These are phyloP conservation scores for Antitype chi DNA, from an alignment of 2,888 invertebrate genomes.

Conservation along the genomic window DNA sequence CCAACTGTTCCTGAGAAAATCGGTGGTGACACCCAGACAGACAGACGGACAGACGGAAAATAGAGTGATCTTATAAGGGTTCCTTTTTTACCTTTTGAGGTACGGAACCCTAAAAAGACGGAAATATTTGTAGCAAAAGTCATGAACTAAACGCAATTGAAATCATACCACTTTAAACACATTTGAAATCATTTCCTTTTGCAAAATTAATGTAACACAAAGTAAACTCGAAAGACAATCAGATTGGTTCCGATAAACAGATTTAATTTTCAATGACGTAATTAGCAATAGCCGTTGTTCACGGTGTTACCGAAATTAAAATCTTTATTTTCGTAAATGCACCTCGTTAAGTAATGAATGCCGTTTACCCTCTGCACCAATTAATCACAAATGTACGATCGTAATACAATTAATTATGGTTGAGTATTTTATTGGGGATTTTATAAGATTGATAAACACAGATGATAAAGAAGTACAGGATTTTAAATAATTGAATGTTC, in stretches of 20 bases:
- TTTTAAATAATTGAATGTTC: background rate
- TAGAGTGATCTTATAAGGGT: too few species aligned
- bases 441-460: background rate
- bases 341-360: slow-evolving; percentile 43
- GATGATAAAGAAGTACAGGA: background rate
- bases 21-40: too few species aligned
- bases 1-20: too few species aligned
- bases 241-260: slow-evolving; percentile 18
- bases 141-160: background rate
- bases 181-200: background rate
- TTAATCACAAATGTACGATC: slow-evolving; percentile 34
- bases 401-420: background rate
- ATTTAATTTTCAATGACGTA: slow-evolving; percentile 39
- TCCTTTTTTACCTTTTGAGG: too few species aligned
- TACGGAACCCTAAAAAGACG: too few species aligned
- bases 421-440: background rate
- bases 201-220: background rate
- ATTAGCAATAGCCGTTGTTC: slow-evolving; percentile 32
- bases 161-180: background rate
- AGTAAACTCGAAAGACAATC: slow-evolving; percentile 33
- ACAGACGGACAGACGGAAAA: too few species aligned
- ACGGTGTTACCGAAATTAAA: slow-evolving; percentile 44
- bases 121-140: too few species aligned
- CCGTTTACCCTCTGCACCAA: slow-evolving; percentile 27
- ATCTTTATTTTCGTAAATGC: slow-evolving; percentile 46